These are phyloP conservation scores for Tetranychus urticae DNA, from an alignment of 1,140 invertebrate genomes.

Conservation along the genomic window DNA sequence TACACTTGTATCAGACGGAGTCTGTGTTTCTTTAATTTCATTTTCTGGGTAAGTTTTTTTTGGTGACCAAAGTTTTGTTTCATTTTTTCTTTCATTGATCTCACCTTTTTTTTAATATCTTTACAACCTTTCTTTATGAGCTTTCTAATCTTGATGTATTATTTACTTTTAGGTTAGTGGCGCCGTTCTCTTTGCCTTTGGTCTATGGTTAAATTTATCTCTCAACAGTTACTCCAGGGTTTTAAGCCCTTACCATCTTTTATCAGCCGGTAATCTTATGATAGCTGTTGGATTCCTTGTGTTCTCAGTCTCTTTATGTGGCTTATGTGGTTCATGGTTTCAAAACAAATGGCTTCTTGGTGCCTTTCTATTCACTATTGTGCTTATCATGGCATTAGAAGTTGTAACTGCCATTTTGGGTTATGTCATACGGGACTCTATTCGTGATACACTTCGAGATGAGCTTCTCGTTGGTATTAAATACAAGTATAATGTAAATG, in stretches of 20 bases:
- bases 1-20: constrained; percentile 48
- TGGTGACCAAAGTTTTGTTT: not conserved
- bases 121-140: not conserved
- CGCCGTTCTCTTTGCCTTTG: constrained; percentile 42
- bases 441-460: constrained; percentile 28
- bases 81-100: not conserved
- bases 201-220: constrained; percentile 39
- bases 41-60: constrained; percentile 39
- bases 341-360: constrained; percentile 48
- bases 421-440: constrained; percentile 43
- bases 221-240: constrained; percentile 42
- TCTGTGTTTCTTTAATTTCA: constrained; percentile 45
- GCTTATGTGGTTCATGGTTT: constrained; percentile 56
- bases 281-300: constrained; percentile 38
- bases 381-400: constrained; percentile 49
- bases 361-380: constrained; percentile 54
- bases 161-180: constrained; percentile 32
- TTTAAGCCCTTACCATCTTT: constrained; percentile 38
- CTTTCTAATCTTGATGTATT: not conserved
- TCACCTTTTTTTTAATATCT: not conserved
- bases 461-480: constrained; percentile 41
- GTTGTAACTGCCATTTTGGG: constrained; percentile 47
- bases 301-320: constrained; percentile 47
- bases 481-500: constrained; percentile 36
- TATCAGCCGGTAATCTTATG: constrained; percentile 40